phyloP scores from a whole-genome alignment of 2,113 vertebrate genomes.

The Hemibates koningsi region DNA sequence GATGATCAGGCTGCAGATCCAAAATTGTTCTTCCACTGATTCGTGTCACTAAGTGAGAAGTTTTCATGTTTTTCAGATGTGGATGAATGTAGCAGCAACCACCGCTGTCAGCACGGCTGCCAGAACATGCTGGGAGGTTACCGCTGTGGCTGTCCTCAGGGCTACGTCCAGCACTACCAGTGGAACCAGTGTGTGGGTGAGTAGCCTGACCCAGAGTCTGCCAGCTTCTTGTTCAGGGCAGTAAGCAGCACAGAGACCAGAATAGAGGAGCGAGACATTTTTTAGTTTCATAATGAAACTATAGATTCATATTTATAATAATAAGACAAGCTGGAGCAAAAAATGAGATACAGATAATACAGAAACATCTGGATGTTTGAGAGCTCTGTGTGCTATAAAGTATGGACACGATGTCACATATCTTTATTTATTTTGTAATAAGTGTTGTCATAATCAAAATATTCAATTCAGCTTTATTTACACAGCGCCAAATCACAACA shows the following conservation, averaged over 20 bases:
- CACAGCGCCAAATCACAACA: neutral
- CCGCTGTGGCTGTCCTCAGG: conserved; percentile 88
- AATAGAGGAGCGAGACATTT: neutral
- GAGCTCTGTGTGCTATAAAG: neutral
- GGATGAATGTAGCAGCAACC: conserved; percentile 85
- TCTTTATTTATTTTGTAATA: neutral
- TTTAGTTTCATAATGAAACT: neutral
- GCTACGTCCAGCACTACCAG: conserved; percentile 93
- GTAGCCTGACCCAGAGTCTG: neutral
- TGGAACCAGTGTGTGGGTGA: conserved; percentile 96
- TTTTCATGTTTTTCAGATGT: conserved; percentile 72
- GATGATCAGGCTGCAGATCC: neutral
- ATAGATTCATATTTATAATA: neutral
- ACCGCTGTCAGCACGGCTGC: conserved; percentile 88
- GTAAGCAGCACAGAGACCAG: neutral
- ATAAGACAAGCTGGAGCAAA: neutral
- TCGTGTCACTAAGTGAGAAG: neutral
- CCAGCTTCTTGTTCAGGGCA: neutral
- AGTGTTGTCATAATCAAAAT: neutral
- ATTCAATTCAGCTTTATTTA: neutral
- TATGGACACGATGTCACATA: neutral
- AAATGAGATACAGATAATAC: neutral
- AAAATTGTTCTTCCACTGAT: neutral
- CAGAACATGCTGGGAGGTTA: conserved; percentile 90
- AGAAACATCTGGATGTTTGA: neutral